Conservation (phyloP, 2,797 vertebrate genomes). For the Sciurus vulgaris region DNA sequence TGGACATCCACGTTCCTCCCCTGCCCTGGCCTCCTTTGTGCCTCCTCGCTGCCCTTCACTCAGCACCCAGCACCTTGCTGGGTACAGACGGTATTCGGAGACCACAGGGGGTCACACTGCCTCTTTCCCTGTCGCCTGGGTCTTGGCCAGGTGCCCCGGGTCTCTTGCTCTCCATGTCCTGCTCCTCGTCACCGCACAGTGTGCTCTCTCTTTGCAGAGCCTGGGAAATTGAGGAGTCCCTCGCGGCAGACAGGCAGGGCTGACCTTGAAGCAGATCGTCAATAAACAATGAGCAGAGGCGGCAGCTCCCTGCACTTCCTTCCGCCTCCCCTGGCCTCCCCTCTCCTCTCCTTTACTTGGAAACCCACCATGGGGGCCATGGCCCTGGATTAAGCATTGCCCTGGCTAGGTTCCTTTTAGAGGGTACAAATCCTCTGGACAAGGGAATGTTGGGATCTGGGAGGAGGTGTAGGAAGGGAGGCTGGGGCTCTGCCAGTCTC, state of each 20-base stretch:
- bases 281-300: conserved; percentile 80
- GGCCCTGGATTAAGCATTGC: background rate
- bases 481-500: background rate
- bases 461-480: no score
- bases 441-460: background rate
- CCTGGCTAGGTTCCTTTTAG: background rate
- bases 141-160: background rate
- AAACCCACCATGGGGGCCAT: background rate
- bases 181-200: background rate
- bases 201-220: conserved; percentile 18
- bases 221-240: conserved; percentile 80
- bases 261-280: conserved; percentile 81
- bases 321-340: background rate
- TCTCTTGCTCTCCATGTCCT: background rate
- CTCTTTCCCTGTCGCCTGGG: background rate
- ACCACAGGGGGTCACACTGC: accelerated
- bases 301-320: background rate
- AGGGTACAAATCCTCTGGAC: background rate
- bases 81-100: background rate
- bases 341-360: background rate
- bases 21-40: background rate
- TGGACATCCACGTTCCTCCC: background rate
- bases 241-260: conserved; percentile 42
- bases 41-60: background rate
- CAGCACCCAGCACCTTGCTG: background rate